These are phyloP conservation scores for Anguilla pacifica DNA, from an alignment of 2,797 vertebrate species.

Conservation along the genomic window DNA sequence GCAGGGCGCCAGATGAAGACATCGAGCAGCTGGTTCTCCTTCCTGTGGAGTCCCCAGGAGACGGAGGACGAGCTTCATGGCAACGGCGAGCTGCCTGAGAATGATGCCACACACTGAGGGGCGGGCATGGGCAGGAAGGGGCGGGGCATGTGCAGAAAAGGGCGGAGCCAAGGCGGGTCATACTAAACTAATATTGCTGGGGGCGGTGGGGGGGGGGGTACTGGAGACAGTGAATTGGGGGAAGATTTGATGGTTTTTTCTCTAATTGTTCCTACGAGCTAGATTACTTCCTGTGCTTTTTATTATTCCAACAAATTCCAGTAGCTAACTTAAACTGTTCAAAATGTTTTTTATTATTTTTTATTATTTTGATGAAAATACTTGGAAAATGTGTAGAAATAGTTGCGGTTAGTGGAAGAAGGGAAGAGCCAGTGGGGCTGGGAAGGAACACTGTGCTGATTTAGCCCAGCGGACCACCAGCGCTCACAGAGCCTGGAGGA, in stretches of 20 bases:
- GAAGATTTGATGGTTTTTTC: neutral
- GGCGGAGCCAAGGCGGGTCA: neutral
- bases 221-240: neutral
- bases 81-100: conserved; percentile 26
- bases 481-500: neutral
- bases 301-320: neutral
- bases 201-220: neutral
- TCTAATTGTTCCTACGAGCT: neutral
- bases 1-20: conserved; percentile 59
- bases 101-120: conserved; percentile 64
- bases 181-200: neutral
- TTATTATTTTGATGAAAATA: neutral
- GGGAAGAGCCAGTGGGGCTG: neutral
- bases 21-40: conserved; percentile 76
- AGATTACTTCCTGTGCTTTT: neutral
- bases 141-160: neutral
- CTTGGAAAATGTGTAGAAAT: neutral
- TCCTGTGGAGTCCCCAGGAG: conserved; percentile 74
- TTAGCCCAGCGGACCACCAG: neutral
- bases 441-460: neutral
- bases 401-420: neutral
- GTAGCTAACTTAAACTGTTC: neutral
- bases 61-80: conserved; percentile 66
- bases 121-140: neutral
- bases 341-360: neutral